Evolutionary conservation across 2,888 invertebrate species (phyloP).

Genomic region (Erebia epiphron): DNA sequence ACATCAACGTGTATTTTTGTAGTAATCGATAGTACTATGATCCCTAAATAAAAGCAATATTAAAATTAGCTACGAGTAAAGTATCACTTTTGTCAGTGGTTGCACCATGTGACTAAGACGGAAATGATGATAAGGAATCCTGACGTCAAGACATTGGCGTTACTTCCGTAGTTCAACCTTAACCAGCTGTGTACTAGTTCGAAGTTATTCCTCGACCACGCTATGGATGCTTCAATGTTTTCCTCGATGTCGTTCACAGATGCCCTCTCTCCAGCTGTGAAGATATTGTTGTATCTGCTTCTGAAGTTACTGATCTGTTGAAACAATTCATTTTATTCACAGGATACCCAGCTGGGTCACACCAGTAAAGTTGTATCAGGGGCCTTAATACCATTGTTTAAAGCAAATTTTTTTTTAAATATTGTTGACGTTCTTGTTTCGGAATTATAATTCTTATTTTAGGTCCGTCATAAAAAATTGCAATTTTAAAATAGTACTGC

Average conservation of each 20-base stretch:
- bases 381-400: no score
- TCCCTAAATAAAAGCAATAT: no score
- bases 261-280: constrained; percentile 66
- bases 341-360: no score
- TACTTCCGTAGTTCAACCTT: constrained; percentile 51
- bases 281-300: constrained; percentile 52
- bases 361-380: no score
- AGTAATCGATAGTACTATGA: no score
- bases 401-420: no score
- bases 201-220: constrained; percentile 60
- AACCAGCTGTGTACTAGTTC: constrained; percentile 61
- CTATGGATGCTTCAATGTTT: constrained; percentile 67
- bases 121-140: constrained; percentile 57
- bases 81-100: constrained; percentile 31
- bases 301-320: constrained; percentile 58
- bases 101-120: constrained; percentile 49
- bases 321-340: not conserved
- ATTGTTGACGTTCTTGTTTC: no score
- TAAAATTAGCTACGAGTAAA: not conserved
- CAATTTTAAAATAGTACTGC: no score
- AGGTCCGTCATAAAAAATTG: no score
- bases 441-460: no score
- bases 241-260: constrained; percentile 63
- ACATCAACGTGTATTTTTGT: no score
- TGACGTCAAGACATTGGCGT: constrained; percentile 54